Evolutionary conservation across 2,888 invertebrate species (phyloP), one percentile per base, ranked within the genome.

Genomic region (Nymphalis urticae): DNA sequence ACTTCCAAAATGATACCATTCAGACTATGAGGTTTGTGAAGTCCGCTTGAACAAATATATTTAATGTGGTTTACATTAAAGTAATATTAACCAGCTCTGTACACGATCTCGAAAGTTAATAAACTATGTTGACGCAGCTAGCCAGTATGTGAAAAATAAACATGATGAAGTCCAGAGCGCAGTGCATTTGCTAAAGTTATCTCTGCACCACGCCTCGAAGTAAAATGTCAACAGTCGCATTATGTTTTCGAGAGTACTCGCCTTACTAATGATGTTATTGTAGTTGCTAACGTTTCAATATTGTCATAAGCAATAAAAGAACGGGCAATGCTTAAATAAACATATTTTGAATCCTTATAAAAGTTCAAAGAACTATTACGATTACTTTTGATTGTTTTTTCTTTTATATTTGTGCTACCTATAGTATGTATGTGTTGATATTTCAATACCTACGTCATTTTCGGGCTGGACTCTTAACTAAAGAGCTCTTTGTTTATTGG

Each of bases 101-200:
- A 80, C 73, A 83, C 82, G 81, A 82, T 77, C 77, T 79, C 75
- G 78, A 82, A 84, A 79, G 82, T 83, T 87, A 85, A 85, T 85
- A 85, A 81, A 82, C 81, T 78, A 77, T 82, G 85, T 86, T 83
- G 84, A 86, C 85, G 81, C 69, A 79, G 81, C 79, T 66, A 79
- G 82, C 78, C 80, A 42, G 82, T 88, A 88, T 90, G 88, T 89
- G 86, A 88, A 89, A 84, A 86, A 84, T 84, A 88, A 90, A 92
- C 86, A 90, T 60, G 58, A 75, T 82, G 80, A 80, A 79, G 82
- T 59, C 64, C 66, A 76, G 77, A 77, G 82, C 82, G 85, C 85
- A 87, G 85, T 84, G 76, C 81, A 90, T 90, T 90, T 90, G 89
- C 90, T 86, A 88, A 90, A 89, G 82, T 80, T 88, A 90, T 91